A percentile compares a stretch with the other conserved stretches of the same genome.
Conservation (phyloP, 2,888 invertebrate species). For the Ypsolopha sequella region DNA sequence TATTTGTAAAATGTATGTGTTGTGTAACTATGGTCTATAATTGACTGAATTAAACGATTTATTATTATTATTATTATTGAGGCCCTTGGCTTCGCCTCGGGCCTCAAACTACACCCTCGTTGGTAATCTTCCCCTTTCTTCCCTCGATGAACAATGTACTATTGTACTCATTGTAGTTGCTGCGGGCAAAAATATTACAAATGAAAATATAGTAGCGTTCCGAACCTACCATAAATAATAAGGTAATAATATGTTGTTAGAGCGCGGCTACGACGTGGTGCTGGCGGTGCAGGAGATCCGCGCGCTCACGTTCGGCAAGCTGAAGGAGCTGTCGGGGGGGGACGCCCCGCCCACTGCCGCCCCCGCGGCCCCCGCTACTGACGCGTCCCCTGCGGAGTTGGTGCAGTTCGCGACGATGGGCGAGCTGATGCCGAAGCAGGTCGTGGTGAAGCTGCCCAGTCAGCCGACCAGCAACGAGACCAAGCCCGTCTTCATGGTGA, state of each 20-base stretch:
- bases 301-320: slow-evolving; percentile 80
- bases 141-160: too few species aligned
- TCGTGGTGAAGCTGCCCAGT: slow-evolving; percentile 76
- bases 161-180: too few species aligned
- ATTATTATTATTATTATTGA: too few species aligned
- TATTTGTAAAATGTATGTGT: too few species aligned
- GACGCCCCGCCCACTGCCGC: background rate
- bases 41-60: too few species aligned
- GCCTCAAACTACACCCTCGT: too few species aligned
- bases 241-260: slow-evolving; percentile 30
- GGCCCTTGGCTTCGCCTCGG: too few species aligned
- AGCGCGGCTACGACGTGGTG: slow-evolving; percentile 89
- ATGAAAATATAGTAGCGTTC: too few species aligned
- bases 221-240: too few species aligned
- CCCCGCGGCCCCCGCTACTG: slow-evolving; percentile 14
- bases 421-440: slow-evolving; percentile 82
- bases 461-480: slow-evolving; percentile 36
- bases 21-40: too few species aligned
- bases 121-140: too few species aligned
- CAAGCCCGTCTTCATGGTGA: slow-evolving; percentile 73
- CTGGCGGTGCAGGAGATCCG: slow-evolving; percentile 89
- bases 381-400: slow-evolving; percentile 37
- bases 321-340: slow-evolving; percentile 21
- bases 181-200: too few species aligned
- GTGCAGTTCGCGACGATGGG: slow-evolving; percentile 49